These are phyloP conservation scores for Esox masquinongy DNA, from an alignment of 2,797 vertebrate genomes.

Conservation along the genomic window DNA sequence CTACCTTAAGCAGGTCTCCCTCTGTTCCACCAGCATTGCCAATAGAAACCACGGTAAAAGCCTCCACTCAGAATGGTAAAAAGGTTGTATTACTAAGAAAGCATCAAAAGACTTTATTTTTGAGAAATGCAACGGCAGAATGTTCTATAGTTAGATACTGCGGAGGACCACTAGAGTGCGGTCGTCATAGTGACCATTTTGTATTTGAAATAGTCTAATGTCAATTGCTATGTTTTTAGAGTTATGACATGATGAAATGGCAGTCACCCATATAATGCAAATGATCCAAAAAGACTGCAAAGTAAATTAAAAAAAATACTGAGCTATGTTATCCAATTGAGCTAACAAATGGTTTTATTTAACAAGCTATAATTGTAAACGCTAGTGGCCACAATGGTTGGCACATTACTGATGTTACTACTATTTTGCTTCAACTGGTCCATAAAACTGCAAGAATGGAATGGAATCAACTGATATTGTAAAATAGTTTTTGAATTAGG, in stretches of 20 bases:
- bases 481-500: no score
- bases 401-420: no score
- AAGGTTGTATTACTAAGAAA: neutral
- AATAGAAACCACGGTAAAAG: neutral
- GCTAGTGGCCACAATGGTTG: no score
- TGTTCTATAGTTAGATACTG: neutral
- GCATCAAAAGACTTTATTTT: neutral
- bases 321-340: no score
- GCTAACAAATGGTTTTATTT: no score
- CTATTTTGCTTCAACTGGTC: no score
- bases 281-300: no score
- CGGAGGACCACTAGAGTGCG: neutral
- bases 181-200: neutral
- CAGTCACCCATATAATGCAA: no score
- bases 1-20: neutral
- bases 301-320: no score
- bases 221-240: neutral
- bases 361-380: no score
- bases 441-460: no score
- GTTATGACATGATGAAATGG: neutral
- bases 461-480: no score
- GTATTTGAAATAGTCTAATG: neutral
- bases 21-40: neutral
- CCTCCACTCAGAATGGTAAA: neutral
- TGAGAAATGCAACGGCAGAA: neutral